A percentile compares a stretch with the other conserved stretches of the same genome.
phyloP scores from a whole-genome alignment of 1,140 invertebrate genomes.

The Drosophila athabasca region DNA sequence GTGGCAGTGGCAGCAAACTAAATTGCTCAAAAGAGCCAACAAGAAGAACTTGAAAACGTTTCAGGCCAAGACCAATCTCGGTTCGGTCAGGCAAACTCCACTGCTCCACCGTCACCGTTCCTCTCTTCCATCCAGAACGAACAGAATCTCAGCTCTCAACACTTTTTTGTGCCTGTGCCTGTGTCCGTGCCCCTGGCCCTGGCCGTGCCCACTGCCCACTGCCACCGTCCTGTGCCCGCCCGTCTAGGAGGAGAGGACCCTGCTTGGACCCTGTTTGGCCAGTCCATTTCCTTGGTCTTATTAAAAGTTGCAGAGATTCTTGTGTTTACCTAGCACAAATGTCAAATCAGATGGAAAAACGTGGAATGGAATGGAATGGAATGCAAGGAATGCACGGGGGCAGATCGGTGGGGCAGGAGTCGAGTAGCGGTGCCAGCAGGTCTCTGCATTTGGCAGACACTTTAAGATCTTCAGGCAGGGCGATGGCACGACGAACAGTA shows the following conservation, averaged over 20 bases:
- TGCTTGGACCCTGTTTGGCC: slow-evolving; percentile 10
- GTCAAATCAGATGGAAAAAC: slow-evolving; percentile 50
- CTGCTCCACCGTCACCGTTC: too few species aligned
- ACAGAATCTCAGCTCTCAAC: slow-evolving; percentile 15
- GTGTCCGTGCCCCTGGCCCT: too few species aligned
- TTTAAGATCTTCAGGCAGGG: too few species aligned
- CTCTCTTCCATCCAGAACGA: too few species aligned
- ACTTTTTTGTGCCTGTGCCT: not conserved
- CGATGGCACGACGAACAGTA: too few species aligned
- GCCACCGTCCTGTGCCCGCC: not conserved
- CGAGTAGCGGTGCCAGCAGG: not conserved
- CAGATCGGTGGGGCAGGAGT: not conserved
- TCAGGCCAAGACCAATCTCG: slow-evolving; percentile 35
- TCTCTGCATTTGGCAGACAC: too few species aligned
- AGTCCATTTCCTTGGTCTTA: slow-evolving; percentile 47
- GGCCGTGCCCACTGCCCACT: not conserved
- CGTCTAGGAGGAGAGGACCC: too few species aligned
- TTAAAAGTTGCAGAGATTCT: slow-evolving; percentile 51
- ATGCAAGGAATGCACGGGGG: slow-evolving; percentile 15
- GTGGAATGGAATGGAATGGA: slow-evolving; percentile 11
- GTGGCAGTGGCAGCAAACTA: slow-evolving; percentile 61
- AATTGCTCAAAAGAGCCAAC: slow-evolving; percentile 55
- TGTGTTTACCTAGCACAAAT: slow-evolving; percentile 52
- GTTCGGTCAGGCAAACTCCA: not conserved
- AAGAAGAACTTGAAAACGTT: slow-evolving; percentile 13